Conservation (phyloP, 2,113 vertebrate species). For the Equus quagga region DNA sequence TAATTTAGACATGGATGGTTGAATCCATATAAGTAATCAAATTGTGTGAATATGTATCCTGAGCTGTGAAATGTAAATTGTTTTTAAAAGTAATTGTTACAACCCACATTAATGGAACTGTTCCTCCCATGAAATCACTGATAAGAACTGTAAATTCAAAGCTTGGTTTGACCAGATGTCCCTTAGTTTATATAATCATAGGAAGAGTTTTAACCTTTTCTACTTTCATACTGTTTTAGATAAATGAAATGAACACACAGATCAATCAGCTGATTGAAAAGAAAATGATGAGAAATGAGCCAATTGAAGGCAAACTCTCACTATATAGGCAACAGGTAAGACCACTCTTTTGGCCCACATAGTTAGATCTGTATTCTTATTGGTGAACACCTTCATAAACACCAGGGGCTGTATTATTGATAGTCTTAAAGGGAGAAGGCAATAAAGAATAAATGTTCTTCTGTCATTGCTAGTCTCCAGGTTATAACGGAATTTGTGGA, state of each 20-base stretch:
- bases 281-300: conserved; percentile 95
- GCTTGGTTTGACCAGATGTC: neutral
- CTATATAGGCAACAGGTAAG: conserved; percentile 97
- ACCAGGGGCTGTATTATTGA: neutral
- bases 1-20: neutral
- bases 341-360: neutral
- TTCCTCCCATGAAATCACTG: neutral
- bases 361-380: neutral
- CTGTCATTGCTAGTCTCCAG: conserved; percentile 67
- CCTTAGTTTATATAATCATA: neutral
- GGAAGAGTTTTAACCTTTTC: conserved; percentile 43
- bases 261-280: conserved; percentile 96
- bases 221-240: conserved; percentile 87
- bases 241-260: conserved; percentile 91
- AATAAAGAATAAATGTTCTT: conserved; percentile 14
- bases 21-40: conserved; percentile 8
- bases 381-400: neutral
- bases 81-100: conserved; percentile 33
- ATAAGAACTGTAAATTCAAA: conserved; percentile 10
- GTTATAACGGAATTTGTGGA: conserved; percentile 64
- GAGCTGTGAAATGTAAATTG: conserved; percentile 10
- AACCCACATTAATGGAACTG: neutral
- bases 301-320: conserved; percentile 95
- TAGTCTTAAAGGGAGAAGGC: conserved; percentile 55
- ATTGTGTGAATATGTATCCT: conserved; percentile 4